Percentiles rank a stretch among this genome's conserved stretches.
Evolutionary conservation across 2,888 invertebrate species (phyloP).

Genomic region (Dynastes grantii): DNA sequence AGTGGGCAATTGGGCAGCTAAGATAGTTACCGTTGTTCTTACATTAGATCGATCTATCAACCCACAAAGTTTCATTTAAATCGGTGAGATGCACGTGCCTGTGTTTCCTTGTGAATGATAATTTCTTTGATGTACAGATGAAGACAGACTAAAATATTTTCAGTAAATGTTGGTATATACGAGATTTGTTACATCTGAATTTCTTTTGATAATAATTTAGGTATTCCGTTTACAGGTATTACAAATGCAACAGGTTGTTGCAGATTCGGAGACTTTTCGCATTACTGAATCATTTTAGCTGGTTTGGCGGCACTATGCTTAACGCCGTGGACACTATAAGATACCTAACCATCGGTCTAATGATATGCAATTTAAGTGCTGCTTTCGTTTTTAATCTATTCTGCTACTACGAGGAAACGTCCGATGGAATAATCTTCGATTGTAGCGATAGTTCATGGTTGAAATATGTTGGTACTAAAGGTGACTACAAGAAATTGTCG

Average conservation of each 20-base stretch:
- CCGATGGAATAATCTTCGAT: not conserved
- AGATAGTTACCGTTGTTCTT: too few relatives aligned
- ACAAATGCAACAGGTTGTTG: slow-evolving; percentile 52
- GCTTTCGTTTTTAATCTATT: not conserved
- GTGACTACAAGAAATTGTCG: not conserved
- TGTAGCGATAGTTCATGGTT: slow-evolving; percentile 18
- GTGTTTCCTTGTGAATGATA: too few relatives aligned
- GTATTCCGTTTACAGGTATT: slow-evolving; percentile 19
- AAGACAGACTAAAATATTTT: too few relatives aligned
- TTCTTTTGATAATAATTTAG: not conserved
- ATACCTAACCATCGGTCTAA: slow-evolving; percentile 7
- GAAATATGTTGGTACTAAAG: not conserved
- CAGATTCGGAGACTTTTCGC: slow-evolving; percentile 56
- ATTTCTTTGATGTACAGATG: too few relatives aligned
- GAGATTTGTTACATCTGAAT: not conserved
- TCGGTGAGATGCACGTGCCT: too few relatives aligned
- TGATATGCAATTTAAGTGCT: slow-evolving; percentile 14
- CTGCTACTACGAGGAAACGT: slow-evolving; percentile 1
- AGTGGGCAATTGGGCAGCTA: too few relatives aligned
- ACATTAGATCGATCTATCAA: too few relatives aligned
- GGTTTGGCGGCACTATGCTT: slow-evolving; percentile 7
- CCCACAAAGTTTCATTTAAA: too few relatives aligned
- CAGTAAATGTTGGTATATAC: slow-evolving; percentile 5
- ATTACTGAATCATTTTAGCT: slow-evolving; percentile 37
- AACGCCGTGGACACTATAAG: slow-evolving; percentile 33